Evolutionary conservation across 2,888 invertebrate species (phyloP).

Genomic region (Stomorhina lunata): DNA sequence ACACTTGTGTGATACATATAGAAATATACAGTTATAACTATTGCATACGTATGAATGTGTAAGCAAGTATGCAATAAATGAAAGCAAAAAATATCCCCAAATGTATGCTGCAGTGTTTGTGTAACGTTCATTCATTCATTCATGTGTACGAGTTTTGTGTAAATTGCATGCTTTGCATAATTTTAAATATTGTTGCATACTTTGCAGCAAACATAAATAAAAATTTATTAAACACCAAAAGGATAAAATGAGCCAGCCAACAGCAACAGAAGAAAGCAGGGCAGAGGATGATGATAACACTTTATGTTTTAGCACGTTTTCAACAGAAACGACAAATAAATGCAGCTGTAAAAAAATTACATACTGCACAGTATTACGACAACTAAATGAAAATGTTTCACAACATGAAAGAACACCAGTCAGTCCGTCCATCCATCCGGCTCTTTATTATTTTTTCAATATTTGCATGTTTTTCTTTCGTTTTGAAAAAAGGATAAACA

Average conservation of each 20-base stretch:
- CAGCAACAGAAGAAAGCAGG: neutral
- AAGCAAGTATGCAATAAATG: neutral
- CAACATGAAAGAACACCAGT: neutral
- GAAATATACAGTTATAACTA: neutral
- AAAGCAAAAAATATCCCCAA: neutral
- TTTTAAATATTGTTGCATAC: conserved; percentile 56
- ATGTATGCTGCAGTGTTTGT: neutral
- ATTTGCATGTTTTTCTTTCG: conserved; percentile 20
- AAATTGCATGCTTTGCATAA: conserved; percentile 64
- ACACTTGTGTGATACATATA: neutral
- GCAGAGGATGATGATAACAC: conserved; percentile 15
- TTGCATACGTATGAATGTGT: neutral
- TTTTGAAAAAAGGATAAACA: conserved; percentile 2
- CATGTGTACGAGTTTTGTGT: conserved; percentile 28
- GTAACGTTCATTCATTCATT: too few species aligned
- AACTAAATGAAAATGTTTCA: neutral
- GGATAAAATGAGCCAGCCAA: neutral
- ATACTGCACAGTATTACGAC: neutral
- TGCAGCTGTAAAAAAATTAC: neutral
- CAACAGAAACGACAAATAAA: conserved; percentile 46
- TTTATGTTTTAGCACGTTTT: conserved; percentile 54
- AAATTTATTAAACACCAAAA: conserved; percentile 3
- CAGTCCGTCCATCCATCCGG: neutral
- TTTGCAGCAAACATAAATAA: conserved; percentile 52
- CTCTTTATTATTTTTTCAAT: neutral